These are phyloP conservation scores for Tubiluchus corallicola DNA, from an alignment of 2,888 invertebrate genomes.

Conservation along the genomic window DNA sequence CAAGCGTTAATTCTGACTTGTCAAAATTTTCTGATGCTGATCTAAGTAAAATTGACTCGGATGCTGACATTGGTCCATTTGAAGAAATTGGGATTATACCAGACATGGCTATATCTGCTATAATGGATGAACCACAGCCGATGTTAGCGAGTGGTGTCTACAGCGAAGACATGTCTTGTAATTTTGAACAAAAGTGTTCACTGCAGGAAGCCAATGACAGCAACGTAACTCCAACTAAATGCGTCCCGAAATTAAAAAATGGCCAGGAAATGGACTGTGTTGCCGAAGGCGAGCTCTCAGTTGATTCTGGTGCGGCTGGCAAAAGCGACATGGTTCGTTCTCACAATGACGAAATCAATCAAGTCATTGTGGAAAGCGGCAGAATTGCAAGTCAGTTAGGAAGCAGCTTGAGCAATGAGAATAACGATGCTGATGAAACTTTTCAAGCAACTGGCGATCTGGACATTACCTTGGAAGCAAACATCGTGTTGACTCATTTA, in stretches of 20 bases:
- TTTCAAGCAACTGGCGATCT: background rate
- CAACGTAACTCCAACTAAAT: background rate
- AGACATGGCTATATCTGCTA: background rate
- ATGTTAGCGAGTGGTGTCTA: background rate
- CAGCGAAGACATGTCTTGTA: background rate
- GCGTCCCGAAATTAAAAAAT: background rate
- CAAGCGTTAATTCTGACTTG: background rate
- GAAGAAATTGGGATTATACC: background rate
- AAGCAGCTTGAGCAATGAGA: background rate
- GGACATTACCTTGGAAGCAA: background rate
- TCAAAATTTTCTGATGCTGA: background rate
- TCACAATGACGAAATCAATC: background rate
- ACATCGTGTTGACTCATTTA: background rate
- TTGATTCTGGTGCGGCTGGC: background rate
- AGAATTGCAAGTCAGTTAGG: background rate
- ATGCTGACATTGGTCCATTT: background rate
- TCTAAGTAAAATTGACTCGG: background rate
- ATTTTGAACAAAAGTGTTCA: background rate
- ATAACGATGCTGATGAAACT: constrained; percentile 1
- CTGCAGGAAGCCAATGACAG: background rate
- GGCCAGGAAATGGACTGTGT: background rate
- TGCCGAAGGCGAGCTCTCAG: too few species aligned
- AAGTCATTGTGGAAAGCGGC: background rate
- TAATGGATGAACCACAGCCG: background rate
- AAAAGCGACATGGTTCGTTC: background rate